Evolutionary conservation across 1,140 invertebrate species (phyloP).

Genomic region (Neomicropteryx cornuta): DNA sequence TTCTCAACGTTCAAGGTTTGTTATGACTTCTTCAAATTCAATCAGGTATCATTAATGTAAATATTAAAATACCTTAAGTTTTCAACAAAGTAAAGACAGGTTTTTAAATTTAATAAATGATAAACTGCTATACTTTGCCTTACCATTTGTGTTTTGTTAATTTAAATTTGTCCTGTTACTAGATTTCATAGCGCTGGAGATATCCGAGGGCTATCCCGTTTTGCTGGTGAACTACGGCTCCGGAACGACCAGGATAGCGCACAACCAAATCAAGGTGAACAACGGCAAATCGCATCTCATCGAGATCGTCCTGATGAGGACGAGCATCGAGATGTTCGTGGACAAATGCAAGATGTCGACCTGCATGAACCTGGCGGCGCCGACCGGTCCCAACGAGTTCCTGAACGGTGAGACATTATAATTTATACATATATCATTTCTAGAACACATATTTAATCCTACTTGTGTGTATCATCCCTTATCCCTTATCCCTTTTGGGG

Average conservation of each 20-base stretch:
- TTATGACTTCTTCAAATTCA: not conserved
- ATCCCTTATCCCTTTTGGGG: too few relatives aligned
- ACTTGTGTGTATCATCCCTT: too few relatives aligned
- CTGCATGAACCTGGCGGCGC: constrained; percentile 58
- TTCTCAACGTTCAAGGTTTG: constrained; percentile 48
- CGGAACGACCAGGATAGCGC: constrained; percentile 60
- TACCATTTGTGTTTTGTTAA: too few relatives aligned
- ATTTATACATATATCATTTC: too few relatives aligned
- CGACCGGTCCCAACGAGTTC: constrained; percentile 59
- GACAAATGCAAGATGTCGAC: constrained; percentile 61
- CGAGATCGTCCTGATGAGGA: constrained; percentile 63
- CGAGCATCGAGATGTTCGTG: constrained; percentile 63
- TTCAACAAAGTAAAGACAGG: too few relatives aligned
- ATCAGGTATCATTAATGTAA: not conserved
- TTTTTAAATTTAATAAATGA: too few relatives aligned
- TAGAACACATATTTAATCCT: too few relatives aligned
- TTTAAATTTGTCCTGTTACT: too few relatives aligned
- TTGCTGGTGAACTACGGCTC: constrained; percentile 85
- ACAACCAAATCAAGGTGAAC: constrained; percentile 60
- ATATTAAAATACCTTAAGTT: too few relatives aligned
- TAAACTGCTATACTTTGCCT: too few relatives aligned
- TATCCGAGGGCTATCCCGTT: constrained; percentile 73
- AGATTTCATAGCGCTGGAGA: constrained; percentile 88
- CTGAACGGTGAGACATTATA: constrained; percentile 47
- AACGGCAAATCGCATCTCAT: constrained; percentile 73